These are phyloP conservation scores for Heloderma charlesbogerti DNA, from an alignment of 2,113 vertebrate genomes.

Conservation along the genomic window DNA sequence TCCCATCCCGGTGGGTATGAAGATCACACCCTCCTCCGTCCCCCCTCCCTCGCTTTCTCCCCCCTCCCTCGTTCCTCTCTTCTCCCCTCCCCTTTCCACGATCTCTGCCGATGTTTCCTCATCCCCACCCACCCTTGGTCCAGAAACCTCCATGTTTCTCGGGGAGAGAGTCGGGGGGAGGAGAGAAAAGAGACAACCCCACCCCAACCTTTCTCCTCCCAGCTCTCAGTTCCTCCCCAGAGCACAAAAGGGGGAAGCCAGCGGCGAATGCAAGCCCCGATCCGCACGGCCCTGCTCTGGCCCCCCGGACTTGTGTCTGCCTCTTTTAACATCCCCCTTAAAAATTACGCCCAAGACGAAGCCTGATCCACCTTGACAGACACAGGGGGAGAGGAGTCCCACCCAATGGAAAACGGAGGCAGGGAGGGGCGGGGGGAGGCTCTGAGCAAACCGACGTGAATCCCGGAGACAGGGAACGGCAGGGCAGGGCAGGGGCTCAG, in stretches of 20 bases:
- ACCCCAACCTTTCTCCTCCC: neutral
- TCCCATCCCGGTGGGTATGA: conserved; percentile 18
- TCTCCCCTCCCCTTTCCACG: neutral
- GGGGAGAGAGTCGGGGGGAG: neutral
- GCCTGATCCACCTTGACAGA: neutral
- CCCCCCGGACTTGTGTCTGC: neutral
- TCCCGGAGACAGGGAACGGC: neutral
- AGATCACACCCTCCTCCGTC: neutral
- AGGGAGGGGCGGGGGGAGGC: neutral
- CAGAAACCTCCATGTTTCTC: conserved; percentile 11
- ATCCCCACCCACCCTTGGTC: neutral
- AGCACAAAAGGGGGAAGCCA: neutral
- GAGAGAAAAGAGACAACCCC: conserved; percentile 51
- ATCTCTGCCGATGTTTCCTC: conserved; percentile 1
- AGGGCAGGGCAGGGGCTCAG: neutral
- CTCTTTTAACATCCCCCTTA: neutral
- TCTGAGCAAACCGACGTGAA: neutral
- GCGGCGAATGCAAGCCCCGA: neutral
- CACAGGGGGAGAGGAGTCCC: neutral
- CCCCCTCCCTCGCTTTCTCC: neutral
- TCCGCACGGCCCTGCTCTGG: neutral
- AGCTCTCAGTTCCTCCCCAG: neutral
- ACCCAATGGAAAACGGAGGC: neutral
- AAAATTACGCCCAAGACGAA: neutral
- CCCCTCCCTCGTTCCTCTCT: neutral